Conservation (phyloP, 92 coral and sea anemone species). For the Isaurus tuberculatus region DNA sequence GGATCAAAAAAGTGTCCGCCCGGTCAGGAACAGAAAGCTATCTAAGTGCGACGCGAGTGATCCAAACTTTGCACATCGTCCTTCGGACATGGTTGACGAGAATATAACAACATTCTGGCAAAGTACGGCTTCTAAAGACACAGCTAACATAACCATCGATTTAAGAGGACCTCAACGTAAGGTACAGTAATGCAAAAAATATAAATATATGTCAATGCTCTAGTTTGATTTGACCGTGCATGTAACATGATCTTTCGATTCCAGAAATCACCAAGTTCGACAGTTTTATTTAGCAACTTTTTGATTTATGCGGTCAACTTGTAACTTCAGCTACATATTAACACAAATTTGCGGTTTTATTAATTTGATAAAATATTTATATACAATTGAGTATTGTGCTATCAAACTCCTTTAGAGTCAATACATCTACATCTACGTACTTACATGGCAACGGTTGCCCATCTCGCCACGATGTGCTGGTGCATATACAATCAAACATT, state of each 20-base stretch:
- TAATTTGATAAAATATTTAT: conserved; percentile 34
- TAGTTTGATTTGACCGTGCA: no score
- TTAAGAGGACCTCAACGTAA: conserved; percentile 77
- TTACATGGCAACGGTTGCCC: no score
- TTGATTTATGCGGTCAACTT: conserved; percentile 2
- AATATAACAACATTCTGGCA: conserved; percentile 82
- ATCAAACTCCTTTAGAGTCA: no score
- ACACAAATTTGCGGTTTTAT: conserved; percentile 5
- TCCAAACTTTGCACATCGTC: conserved; percentile 71
- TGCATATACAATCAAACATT: no score
- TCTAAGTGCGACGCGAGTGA: conserved; percentile 70
- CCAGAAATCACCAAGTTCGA: neutral
- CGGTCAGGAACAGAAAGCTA: neutral
- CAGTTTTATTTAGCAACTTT: conserved; percentile 6
- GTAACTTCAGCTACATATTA: neutral
- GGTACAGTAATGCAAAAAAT: conserved; percentile 50
- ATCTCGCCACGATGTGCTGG: no score
- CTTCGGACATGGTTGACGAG: conserved; percentile 85
- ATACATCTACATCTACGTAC: no score
- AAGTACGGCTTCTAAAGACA: conserved; percentile 68
- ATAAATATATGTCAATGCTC: neutral
- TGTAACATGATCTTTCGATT: neutral
- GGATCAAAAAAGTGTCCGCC: conserved; percentile 47
- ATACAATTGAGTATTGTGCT: neutral
- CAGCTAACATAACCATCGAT: conserved; percentile 81